These are phyloP conservation scores for Ips typographus DNA, from an alignment of 1,140 invertebrate genomes.

Conservation along the genomic window DNA sequence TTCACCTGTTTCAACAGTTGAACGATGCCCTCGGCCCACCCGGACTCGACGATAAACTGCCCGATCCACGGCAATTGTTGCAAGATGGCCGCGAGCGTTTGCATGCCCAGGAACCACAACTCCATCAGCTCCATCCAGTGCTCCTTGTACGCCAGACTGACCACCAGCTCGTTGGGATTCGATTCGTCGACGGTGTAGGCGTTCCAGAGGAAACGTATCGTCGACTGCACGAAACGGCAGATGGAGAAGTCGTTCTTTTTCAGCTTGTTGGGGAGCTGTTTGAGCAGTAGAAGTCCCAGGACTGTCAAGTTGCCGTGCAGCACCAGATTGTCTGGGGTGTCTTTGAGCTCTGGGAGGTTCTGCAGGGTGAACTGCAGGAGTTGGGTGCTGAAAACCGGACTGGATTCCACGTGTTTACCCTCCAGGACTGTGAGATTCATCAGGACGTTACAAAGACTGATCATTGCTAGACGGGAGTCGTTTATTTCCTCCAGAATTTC, in stretches of 20 bases:
- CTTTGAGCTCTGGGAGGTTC: slow-evolving; percentile 81
- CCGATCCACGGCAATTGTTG: slow-evolving; percentile 83
- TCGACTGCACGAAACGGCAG: slow-evolving; percentile 82
- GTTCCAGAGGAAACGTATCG: slow-evolving; percentile 89
- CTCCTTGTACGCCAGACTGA: slow-evolving; percentile 82
- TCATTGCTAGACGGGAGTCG: slow-evolving; percentile 78
- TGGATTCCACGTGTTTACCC: slow-evolving; percentile 76
- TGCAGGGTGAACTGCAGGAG: slow-evolving; percentile 85
- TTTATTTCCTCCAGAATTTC: slow-evolving; percentile 77
- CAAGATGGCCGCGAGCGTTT: slow-evolving; percentile 81
- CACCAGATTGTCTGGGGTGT: slow-evolving; percentile 79
- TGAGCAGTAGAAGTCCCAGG: slow-evolving; percentile 78
- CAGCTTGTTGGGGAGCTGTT: slow-evolving; percentile 77
- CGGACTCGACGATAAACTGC: slow-evolving; percentile 86
- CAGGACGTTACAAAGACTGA: slow-evolving; percentile 86
- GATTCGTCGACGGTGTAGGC: slow-evolving; percentile 87
- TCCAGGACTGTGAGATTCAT: slow-evolving; percentile 91
- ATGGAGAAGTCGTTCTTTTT: slow-evolving; percentile 87
- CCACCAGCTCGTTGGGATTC: slow-evolving; percentile 74
- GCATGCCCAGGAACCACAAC: slow-evolving; percentile 92
- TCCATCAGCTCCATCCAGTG: slow-evolving; percentile 87
- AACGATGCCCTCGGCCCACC: slow-evolving; percentile 87
- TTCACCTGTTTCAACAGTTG: slow-evolving; percentile 78
- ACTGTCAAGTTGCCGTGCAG: slow-evolving; percentile 82
- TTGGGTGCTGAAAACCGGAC: slow-evolving; percentile 68